Conservation (phyloP, 1,140 invertebrate species). For the Oscheius sp. region DNA sequence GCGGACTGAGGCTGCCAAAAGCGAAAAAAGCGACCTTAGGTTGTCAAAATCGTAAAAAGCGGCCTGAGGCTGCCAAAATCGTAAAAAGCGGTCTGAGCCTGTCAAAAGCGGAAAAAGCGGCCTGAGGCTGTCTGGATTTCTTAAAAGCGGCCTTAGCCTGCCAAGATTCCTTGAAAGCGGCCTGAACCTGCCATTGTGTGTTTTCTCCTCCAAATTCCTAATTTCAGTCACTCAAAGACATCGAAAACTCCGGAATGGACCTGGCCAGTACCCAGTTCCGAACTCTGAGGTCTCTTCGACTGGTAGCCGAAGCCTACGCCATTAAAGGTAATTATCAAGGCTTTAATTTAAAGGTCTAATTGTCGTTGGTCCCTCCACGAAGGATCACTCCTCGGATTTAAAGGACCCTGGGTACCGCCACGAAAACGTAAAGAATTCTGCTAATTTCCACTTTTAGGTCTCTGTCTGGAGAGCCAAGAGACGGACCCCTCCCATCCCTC, state of each 20-base stretch:
- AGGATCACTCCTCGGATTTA: too few species aligned
- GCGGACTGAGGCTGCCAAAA: too few species aligned
- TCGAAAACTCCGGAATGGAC: conserved; percentile 34
- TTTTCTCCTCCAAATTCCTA: not conserved
- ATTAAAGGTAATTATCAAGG: conserved; percentile 32
- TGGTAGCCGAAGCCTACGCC: conserved; percentile 41
- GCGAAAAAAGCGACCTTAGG: too few species aligned
- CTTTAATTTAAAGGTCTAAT: not conserved
- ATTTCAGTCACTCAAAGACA: conserved; percentile 27
- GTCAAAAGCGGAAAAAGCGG: too few species aligned
- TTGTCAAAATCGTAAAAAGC: too few species aligned
- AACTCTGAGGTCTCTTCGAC: conserved; percentile 30
- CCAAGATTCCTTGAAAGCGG: too few species aligned
- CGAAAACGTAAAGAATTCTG: conserved; percentile 9
- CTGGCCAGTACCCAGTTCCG: conserved; percentile 29
- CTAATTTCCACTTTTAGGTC: not conserved
- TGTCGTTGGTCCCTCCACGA: not conserved
- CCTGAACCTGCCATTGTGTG: too few species aligned
- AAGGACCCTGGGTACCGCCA: too few species aligned
- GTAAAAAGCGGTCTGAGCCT: too few species aligned
- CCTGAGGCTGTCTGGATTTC: too few species aligned
- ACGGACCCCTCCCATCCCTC: not conserved
- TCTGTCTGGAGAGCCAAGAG: not conserved
- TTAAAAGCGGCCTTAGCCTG: too few species aligned
- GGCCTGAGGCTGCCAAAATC: too few species aligned